Evolutionary conservation across 2,797 vertebrate species (phyloP), one percentile per base, ranked within the genome.

Genomic region (Phrynocephalus guinanensis): DNA sequence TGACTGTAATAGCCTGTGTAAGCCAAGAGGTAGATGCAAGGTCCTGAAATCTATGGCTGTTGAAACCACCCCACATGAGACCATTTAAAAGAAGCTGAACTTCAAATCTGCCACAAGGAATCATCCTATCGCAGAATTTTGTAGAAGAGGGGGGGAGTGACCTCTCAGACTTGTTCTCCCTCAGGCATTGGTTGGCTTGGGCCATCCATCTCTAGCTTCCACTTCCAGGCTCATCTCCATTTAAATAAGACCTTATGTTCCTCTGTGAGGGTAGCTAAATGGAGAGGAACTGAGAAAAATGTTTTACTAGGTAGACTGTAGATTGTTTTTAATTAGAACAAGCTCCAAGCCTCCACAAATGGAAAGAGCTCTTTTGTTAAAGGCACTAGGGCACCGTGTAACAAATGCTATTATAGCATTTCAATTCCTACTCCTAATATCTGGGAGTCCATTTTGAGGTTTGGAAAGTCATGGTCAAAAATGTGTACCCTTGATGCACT

Each of bases 391-490:
- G 13, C 86, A 82, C 79, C 1, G 0, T 10, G 6, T 28, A 38
- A 52, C 2, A 2, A 50, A 79, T 78, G 24, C n/a, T 72, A 52
- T 91, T 87, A 20, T 78, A 82, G 66, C 38, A 16, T 50, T 72
- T 16, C 50, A 60, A 22, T 90, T 79, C 22, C n/a, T 82, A 77
- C 56, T 91, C 85, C 87, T 30, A 83, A 63, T 87, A 18, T 0
- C 3, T n/a, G 33, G 52, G 80, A 70, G 89, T 91, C 56, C 10
- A 60, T 73, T 86, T 83, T 30, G 60, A 86, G 30, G 48, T 87
- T 92, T 68, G 28, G 83, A 16, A 82, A 30, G 88, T 3, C n/a
- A 6, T 86, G 90, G 89, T 28, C 78, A 88, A 72, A 76, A 86
- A 89, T 86, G 9, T 8, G 85, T 44, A 44, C 77, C 52, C 24